These are phyloP conservation scores for Dallia pectoralis DNA, from an alignment of 2,797 vertebrate species.

Conservation along the genomic window DNA sequence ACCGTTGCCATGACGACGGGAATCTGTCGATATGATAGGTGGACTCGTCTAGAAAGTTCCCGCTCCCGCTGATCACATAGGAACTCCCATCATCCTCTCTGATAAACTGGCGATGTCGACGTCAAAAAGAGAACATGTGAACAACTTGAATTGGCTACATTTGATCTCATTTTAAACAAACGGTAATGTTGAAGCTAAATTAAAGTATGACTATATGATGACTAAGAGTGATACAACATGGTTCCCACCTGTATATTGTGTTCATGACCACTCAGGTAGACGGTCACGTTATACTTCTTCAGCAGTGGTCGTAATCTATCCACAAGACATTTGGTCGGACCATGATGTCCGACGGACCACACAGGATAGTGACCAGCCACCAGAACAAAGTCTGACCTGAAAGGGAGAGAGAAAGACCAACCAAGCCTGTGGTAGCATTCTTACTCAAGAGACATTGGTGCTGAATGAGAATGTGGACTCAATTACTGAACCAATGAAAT, in stretches of 20 bases:
- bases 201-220: background rate
- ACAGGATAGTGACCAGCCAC: constrained; percentile 73
- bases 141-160: background rate
- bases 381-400: constrained; percentile 67
- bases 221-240: background rate
- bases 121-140: background rate
- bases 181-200: background rate
- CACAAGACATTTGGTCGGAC: constrained; percentile 65
- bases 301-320: constrained; percentile 62
- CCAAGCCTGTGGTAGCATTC: background rate
- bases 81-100: constrained; percentile 63
- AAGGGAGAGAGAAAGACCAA: background rate
- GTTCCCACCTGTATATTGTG: constrained; percentile 66
- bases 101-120: constrained; percentile 57
- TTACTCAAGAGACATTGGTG: too few relatives aligned
- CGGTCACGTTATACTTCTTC: constrained; percentile 63
- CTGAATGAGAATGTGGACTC: too few relatives aligned
- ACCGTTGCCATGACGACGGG: constrained; percentile 61
- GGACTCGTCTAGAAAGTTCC: constrained; percentile 39
- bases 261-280: constrained; percentile 68
- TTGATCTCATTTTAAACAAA: background rate
- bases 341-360: constrained; percentile 73
- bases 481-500: too few relatives aligned
- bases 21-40: constrained; percentile 48
- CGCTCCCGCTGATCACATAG: constrained; percentile 66